Evolutionary conservation across 2,113 vertebrate species (phyloP), one percentile per base, ranked within the genome.

Genomic region (Antechinus flavipes): DNA sequence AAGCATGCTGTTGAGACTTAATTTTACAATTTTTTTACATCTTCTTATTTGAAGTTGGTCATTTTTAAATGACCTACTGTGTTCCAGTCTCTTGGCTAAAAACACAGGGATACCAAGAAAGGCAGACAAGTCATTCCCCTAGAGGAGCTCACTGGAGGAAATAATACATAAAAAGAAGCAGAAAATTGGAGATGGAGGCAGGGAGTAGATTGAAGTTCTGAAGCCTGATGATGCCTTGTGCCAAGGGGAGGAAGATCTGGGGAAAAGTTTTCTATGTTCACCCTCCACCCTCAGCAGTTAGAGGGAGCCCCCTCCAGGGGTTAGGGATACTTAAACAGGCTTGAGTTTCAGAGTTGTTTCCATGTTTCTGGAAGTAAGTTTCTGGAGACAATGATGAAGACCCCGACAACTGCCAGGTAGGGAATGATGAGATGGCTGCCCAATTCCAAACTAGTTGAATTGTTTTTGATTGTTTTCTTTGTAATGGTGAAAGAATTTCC

Each of bases 1-100:
- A 54, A 61, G 6, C 93, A 58, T 91, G 26, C 35, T 91, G 68
- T 95, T 92, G 90, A 84, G 27, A 90, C 89, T n/a, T 96, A 49
- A 94, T 96, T 97, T 95, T 96, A 95, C 46, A 90, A 54, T 54
- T 95, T 89, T 89, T 94, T 91, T 95, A 42, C 19, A 84, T 76
- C 68, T 35, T 76, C 35, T n/a, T 76, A 35, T 84, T 84, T 84
- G n/a, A 84, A 42, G 16, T 84, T 84, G 8, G 68, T 84, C n/a
- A 42, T 84, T 84, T 84, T 84, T 8, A 84, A 84, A 84, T n/a
- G 1, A 84, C 7, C n/a, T 42, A 42, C 68, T 42, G 42, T 84
- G n/a, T 42, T n/a, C 42, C n/a, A 22, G 16, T n/a, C 68, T 22
- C n/a, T 84, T 84, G 14, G 30, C 61, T n/a, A n/a, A 76, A 54